Conservation (phyloP, 2,113 vertebrate genomes). For the Hiodon alosoides region DNA sequence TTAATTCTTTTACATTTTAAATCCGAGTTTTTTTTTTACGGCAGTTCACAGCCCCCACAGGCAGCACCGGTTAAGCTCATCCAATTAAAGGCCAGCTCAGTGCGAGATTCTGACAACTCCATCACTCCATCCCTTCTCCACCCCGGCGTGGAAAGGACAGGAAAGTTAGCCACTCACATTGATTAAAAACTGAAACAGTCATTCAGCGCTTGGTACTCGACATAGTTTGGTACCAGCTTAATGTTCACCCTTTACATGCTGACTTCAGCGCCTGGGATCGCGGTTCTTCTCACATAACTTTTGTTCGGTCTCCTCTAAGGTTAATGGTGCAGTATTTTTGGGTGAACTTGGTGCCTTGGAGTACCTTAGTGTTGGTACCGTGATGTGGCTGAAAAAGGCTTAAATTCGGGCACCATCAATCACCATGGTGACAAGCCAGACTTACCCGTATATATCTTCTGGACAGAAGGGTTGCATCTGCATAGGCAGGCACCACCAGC, state of each 20-base stretch:
- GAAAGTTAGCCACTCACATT: neutral
- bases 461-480: slow-evolving; percentile 12
- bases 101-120: neutral
- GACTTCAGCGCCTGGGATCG: no score
- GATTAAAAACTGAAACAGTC: neutral
- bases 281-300: no score
- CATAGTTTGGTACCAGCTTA: no score
- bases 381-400: slow-evolving; percentile 6
- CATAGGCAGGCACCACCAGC: slow-evolving; percentile 11
- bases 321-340: neutral
- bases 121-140: neutral
- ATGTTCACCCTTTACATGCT: no score
- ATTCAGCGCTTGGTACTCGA: no score
- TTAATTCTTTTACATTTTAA: neutral
- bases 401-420: slow-evolving; percentile 20
- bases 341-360: neutral
- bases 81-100: slow-evolving; percentile 19
- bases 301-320: no score
- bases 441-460: slow-evolving; percentile 19
- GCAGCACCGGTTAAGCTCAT: slow-evolving; percentile 2
- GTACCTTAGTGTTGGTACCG: slow-evolving; percentile 10
- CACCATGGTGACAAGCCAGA: slow-evolving; percentile 8
- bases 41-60: slow-evolving; percentile 18
- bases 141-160: neutral
- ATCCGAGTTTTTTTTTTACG: neutral